phyloP scores from a whole-genome alignment of 2,797 vertebrate species.

The Austrolebias charrua region DNA sequence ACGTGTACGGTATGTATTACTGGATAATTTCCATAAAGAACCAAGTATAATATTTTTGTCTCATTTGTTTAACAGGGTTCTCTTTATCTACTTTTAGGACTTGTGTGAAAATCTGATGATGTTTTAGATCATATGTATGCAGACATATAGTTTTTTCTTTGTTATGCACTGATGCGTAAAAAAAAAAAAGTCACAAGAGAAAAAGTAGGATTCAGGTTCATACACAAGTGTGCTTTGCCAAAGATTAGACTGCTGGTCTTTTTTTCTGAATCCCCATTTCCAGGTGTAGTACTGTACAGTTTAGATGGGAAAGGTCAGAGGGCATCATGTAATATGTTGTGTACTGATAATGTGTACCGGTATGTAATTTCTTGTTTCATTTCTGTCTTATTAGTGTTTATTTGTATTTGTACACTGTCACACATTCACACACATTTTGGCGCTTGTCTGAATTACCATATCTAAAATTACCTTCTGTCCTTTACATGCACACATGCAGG shows the following conservation, averaged over 20 bases:
- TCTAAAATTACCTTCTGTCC: slow-evolving; percentile 54
- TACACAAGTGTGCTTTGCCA: not conserved
- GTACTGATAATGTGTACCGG: slow-evolving; percentile 8
- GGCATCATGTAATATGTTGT: slow-evolving; percentile 17
- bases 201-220: not conserved
- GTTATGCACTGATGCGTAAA: not conserved
- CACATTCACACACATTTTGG: slow-evolving; percentile 18
- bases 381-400: slow-evolving; percentile 26
- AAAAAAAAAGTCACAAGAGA: not conserved
- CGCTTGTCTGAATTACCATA: slow-evolving; percentile 42
- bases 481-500: slow-evolving; percentile 35
- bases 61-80: too few relatives aligned
- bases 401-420: slow-evolving; percentile 21
- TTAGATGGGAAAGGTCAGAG: slow-evolving; percentile 17
- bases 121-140: too few relatives aligned
- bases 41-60: too few relatives aligned
- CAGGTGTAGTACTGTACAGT: not conserved
- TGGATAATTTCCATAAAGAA: too few relatives aligned
- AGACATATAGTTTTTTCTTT: too few relatives aligned
- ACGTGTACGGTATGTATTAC: too few relatives aligned
- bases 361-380: slow-evolving; percentile 20
- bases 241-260: slow-evolving; percentile 1
- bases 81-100: too few relatives aligned
- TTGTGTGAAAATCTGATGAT: too few relatives aligned
- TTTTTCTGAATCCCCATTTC: not conserved